Evolutionary conservation across 2,113 vertebrate genomes (phyloP), one percentile per base, ranked within the genome.

Genomic region (Ochotona princeps): DNA sequence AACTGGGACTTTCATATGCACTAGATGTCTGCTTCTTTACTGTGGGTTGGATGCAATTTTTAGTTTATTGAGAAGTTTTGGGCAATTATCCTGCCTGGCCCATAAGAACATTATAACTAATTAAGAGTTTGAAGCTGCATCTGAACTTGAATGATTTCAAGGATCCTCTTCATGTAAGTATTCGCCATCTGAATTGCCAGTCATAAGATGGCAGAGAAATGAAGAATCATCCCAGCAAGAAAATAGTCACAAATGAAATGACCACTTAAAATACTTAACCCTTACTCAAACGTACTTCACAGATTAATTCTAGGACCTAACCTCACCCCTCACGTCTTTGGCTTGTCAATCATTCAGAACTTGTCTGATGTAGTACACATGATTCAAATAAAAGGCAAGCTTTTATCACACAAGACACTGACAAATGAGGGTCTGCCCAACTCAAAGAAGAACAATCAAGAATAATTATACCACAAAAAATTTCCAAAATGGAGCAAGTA

Each of bases 71-170:
- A 94, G 66, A 4, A 5, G 75, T 73, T 94, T 91, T 81, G 72
- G 70, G 61, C 70, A 89, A 74, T 72, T 87, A 72, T 35, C 35
- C 72, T 94, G 47, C 44, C 63, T 86, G 28, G 54, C 66, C 94
- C 75, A 66, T 63, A 91, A 83, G 49, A 83, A 57, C 74, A 85
- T 89, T 96, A 60, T 72, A 88, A 90, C 51, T 94, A 83, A 96
- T 85, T 83, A 94, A 92, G 89, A 91, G 83, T 90, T 90, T 94
- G 73, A 79, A 82, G 74, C 60, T 87, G 61, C 23, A 67, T 78
- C 73, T 93, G 69, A 90, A 90, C 51, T 74, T 88, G 89, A 95
- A 82, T 85, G 81, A 92, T 92, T 79, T 94, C 51, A 92, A 94
- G 83, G 65, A 66, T 85, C 65, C 69, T 88, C 90, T 93, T 96